These are phyloP conservation scores for Anguilla rostrata DNA, from an alignment of 2,113 vertebrate genomes.

Conservation along the genomic window DNA sequence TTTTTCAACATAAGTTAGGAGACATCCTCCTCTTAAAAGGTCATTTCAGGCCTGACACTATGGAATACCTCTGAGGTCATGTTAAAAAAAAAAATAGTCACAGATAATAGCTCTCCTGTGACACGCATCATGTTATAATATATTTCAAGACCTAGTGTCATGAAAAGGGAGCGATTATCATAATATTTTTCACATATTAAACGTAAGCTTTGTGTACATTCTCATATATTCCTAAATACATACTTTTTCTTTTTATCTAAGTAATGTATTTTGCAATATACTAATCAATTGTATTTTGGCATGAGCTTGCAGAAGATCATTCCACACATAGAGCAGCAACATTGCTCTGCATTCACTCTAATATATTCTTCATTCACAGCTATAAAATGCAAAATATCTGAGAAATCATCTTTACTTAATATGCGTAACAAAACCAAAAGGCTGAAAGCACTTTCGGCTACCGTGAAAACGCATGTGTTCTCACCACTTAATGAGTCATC, in stretches of 20 bases:
- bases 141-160: no score
- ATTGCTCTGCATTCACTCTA: not conserved
- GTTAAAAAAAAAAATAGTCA: not conserved
- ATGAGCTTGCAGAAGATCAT: not conserved
- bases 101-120: not conserved
- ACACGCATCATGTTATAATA: no score
- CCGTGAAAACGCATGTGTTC: not conserved
- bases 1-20: not conserved
- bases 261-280: no score
- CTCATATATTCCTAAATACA: no score
- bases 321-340: not conserved
- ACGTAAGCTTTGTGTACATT: no score
- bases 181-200: no score
- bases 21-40: constrained; percentile 25
- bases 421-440: not conserved
- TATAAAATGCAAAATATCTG: no score
- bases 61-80: constrained; percentile 24
- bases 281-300: no score
- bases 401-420: not conserved
- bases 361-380: not conserved
- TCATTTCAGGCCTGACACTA: constrained; percentile 35
- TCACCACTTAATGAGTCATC: not conserved
- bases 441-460: not conserved
- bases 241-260: no score
- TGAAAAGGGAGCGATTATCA: no score